A percentile compares a stretch with the other conserved stretches of the same genome.
Evolutionary conservation across 1,140 invertebrate species (phyloP).

Genomic region (Drosophila pectinifera): DNA sequence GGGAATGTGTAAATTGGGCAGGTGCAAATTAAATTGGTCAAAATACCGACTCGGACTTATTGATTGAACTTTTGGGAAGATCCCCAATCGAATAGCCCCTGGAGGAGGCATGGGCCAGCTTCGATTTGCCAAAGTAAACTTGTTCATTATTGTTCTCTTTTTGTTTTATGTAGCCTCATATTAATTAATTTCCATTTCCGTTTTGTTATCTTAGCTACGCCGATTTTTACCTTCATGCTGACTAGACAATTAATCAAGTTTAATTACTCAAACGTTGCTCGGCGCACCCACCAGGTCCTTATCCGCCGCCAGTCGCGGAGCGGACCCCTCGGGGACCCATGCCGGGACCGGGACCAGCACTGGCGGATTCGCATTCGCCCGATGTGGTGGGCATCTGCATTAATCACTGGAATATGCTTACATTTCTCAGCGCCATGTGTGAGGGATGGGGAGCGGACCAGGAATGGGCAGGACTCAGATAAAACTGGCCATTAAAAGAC

Average conservation of each 20-base stretch:
- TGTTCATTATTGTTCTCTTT: constrained; percentile 38
- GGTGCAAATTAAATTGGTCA: constrained; percentile 52
- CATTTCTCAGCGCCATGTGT: constrained; percentile 72
- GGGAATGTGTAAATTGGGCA: constrained; percentile 49
- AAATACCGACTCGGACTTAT: not conserved
- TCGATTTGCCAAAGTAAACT: constrained; percentile 30
- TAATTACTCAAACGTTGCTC: constrained; percentile 63
- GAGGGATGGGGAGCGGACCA: not conserved
- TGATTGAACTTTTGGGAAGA: constrained; percentile 15
- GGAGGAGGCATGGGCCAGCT: constrained; percentile 12
- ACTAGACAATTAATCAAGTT: constrained; percentile 81
- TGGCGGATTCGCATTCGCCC: constrained; percentile 27
- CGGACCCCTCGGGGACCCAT: constrained; percentile 11
- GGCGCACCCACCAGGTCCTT: constrained; percentile 29
- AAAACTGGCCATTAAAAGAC: constrained; percentile 57
- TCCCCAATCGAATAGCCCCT: not conserved
- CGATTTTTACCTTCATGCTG: constrained; percentile 81
- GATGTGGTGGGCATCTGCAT: constrained; percentile 61
- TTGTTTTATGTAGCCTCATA: constrained; percentile 47
- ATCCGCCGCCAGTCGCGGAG: constrained; percentile 13
- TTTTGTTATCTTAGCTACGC: constrained; percentile 75
- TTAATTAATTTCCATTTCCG: constrained; percentile 83
- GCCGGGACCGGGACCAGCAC: not conserved
- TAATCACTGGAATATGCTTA: constrained; percentile 78
- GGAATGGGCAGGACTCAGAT: constrained; percentile 34